Evolutionary conservation across 2,888 invertebrate genomes (phyloP), one percentile per base, ranked within the genome.

Genomic region (Orchestes rusci): DNA sequence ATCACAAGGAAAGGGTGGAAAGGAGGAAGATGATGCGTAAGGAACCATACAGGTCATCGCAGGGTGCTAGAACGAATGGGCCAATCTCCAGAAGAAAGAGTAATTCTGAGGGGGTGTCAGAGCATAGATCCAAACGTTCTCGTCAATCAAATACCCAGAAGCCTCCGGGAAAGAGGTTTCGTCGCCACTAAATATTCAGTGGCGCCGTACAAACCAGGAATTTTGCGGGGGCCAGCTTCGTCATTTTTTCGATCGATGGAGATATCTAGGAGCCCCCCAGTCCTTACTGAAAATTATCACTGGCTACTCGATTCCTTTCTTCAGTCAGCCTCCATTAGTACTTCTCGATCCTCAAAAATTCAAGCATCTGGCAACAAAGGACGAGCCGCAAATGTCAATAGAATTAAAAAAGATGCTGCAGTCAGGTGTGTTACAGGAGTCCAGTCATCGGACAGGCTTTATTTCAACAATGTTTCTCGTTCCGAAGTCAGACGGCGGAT

Each of bases 401-500:
- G 29, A 12, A 28, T 8, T 39, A 17, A 23, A 23, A 10, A 30
- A 16, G 15, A 34, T 28, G 39, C 10, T 39, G 30, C 10, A 39
- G 12, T 13, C 17, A 29, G 17, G 17, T 8, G 23, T 39, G 7
- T 16, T 39, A 12, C 28, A 13, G 15, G 13, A 4, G 18, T 15
- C 17, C 12, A 12, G 7, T 16, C 20, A 18, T 10, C 12, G 13
- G 15, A 15, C 39, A 20, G 39, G 39, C 10, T 39, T 34, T 16
- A 15, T 39, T 29, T 39, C 39, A 15, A 34, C 39, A 27, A 53
- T 49, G 47, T 52, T 52, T 43, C 10, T 33, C 18, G 31, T 50
- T n/a, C n/a, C n/a, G n/a, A n/a, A n/a, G n/a, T n/a, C n/a, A n/a
- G n/a, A n/a, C n/a, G n/a, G n/a, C n/a, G n/a, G n/a, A n/a, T n/a